Conservation (phyloP, 2,888 invertebrate species). For the Antheraea assamensis region DNA sequence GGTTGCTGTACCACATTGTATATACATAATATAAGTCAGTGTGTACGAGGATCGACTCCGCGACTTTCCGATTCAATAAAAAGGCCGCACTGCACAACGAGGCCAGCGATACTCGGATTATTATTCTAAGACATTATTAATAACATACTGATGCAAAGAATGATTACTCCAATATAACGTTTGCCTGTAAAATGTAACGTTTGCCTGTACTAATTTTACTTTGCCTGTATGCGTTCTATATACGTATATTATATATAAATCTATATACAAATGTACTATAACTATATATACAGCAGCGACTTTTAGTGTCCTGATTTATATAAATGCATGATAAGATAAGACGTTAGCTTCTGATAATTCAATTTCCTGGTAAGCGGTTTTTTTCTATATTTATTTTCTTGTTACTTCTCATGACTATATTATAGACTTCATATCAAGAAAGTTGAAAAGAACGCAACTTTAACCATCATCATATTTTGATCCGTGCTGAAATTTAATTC, state of each 20-base stretch:
- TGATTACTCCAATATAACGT: no score
- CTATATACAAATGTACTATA: neutral
- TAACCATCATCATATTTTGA: neutral
- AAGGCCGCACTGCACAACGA: no score
- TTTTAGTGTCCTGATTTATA: constrained; percentile 12
- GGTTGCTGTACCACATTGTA: no score
- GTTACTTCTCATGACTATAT: neutral
- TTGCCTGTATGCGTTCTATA: neutral
- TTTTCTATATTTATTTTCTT: neutral
- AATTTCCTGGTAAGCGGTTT: constrained; percentile 8
- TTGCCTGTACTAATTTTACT: neutral
- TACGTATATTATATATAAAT: neutral
- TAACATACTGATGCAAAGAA: no score
- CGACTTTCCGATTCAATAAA: no score
- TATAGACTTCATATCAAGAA: neutral
- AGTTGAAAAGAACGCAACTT: neutral
- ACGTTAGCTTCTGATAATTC: neutral
- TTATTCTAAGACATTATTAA: no score
- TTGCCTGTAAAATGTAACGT: no score
- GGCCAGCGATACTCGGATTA: no score
- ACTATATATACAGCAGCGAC: neutral
- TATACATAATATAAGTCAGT: no score
- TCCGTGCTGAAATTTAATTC: neutral
- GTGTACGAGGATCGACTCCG: no score
- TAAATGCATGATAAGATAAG: neutral